phyloP scores from a whole-genome alignment of 2,113 vertebrate species.

The Choloepus hoffmanni region DNA sequence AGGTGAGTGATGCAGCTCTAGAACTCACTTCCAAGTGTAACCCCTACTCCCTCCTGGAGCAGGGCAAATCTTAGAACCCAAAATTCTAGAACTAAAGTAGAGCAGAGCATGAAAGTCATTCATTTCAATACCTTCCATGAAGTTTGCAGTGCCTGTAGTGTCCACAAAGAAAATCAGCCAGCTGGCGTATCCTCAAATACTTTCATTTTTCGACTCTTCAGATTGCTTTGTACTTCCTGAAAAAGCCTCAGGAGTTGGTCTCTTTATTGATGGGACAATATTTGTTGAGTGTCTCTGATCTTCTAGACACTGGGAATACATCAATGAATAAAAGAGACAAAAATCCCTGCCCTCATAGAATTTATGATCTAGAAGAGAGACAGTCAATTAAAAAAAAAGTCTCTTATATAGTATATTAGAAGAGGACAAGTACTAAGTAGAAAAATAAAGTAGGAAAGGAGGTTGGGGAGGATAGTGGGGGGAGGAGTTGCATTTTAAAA shows the following conservation, averaged over 20 bases:
- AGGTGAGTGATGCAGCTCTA: background rate
- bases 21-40: slow-evolving; percentile 25
- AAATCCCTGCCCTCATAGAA: background rate
- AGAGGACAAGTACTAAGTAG: background rate
- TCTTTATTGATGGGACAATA: background rate
- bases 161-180: slow-evolving; percentile 5
- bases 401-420: background rate
- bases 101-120: background rate
- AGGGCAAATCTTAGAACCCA: slow-evolving; percentile 3
- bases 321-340: background rate
- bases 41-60: slow-evolving; percentile 7
- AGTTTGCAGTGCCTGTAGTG: slow-evolving; percentile 26
- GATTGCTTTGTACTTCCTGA: slow-evolving; percentile 29
- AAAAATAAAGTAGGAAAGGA: background rate
- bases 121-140: slow-evolving; percentile 42
- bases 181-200: background rate
- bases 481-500: background rate
- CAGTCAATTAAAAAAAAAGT: background rate
- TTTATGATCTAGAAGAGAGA: background rate
- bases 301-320: background rate
- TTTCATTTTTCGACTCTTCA: slow-evolving; percentile 56
- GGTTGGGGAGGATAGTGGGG: background rate
- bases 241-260: background rate
- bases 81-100: slow-evolving; percentile 31
- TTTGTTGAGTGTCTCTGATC: background rate